Evolutionary conservation across 2,888 invertebrate genomes (phyloP), one percentile per base, ranked within the genome.

Genomic region (Danaus chrysippus): DNA sequence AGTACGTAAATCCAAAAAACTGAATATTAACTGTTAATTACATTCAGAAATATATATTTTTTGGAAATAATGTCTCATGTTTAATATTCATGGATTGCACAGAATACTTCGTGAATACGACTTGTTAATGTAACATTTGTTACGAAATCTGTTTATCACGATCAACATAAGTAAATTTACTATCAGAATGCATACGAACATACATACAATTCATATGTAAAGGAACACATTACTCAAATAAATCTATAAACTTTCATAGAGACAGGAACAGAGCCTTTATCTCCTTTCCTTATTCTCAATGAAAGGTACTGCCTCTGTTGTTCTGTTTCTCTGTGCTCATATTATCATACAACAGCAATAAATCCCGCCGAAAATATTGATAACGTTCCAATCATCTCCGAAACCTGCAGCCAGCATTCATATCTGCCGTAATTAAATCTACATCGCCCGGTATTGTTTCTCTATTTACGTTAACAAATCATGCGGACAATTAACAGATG

Each of bases 281-380:
- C 2, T 34, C 23, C 23, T 34, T 34, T 34, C 23, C 23, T 34
- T 34, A 34, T 34, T 34, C 23, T 34, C 3, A 17, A 52, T 52
- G 23, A n/a, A 17, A 58, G 13, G 17, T 42, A 61, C 43, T 42
- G 53, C 42, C 12, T 61, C 15, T 15, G 52, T 19, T 57, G 23
- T 13, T 53, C 57, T 34, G 12, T 61, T 57, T 61, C 53, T 58
- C 2, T 17, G 34, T 34, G 42, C 56, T 57, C 56, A 52, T 82
- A 84, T 85, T 82, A 84, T 76, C 73, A 65, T 64, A 68, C 68
- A 70, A 68, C 66, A 69, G 74, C 79, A 76, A 81, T 86, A 84
- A 84, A 85, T 85, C 81, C 71, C 73, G 80, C 81, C 83, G 79
- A 76, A 80, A 81, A 82, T 80, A 83, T 82, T 80, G 85, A 86